These are phyloP conservation scores for Fukomys damarensis DNA, from an alignment of 2,113 vertebrate species.

Conservation along the genomic window DNA sequence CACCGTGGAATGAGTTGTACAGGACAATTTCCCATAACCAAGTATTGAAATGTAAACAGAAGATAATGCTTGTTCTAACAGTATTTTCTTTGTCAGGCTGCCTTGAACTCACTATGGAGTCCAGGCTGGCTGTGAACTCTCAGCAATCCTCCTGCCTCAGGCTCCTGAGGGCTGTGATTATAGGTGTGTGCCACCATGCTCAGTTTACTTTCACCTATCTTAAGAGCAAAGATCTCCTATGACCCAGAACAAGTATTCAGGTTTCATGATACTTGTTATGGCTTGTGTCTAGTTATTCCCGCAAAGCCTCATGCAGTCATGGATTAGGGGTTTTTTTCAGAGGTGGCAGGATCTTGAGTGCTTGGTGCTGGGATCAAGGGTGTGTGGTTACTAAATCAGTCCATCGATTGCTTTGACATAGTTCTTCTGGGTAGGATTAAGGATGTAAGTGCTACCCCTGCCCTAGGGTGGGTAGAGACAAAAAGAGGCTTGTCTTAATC, in stretches of 20 bases:
- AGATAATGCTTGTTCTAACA: neutral
- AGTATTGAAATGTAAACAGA: constrained; percentile 26
- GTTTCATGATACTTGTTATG: neutral
- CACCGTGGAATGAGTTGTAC: neutral
- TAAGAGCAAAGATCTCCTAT: neutral
- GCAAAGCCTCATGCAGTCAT: neutral
- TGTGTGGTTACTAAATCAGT: neutral
- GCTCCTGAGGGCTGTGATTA: neutral
- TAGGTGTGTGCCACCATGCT: neutral
- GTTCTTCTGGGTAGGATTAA: neutral
- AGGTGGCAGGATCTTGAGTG: neutral
- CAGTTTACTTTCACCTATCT: neutral
- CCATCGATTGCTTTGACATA: neutral
- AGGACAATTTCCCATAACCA: neutral
- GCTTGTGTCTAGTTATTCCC: neutral
- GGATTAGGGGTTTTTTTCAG: neutral
- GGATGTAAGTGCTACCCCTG: neutral
- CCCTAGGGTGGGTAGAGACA: neutral
- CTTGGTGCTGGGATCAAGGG: neutral
- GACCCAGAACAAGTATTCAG: neutral
- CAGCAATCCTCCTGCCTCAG: neutral
- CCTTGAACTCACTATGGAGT: neutral
- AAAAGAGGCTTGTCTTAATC: neutral
- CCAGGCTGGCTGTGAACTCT: neutral
- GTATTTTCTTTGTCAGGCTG: neutral